Evolutionary conservation across 2,797 vertebrate species (phyloP).

Genomic region (Paramormyrops hopkinsi): DNA sequence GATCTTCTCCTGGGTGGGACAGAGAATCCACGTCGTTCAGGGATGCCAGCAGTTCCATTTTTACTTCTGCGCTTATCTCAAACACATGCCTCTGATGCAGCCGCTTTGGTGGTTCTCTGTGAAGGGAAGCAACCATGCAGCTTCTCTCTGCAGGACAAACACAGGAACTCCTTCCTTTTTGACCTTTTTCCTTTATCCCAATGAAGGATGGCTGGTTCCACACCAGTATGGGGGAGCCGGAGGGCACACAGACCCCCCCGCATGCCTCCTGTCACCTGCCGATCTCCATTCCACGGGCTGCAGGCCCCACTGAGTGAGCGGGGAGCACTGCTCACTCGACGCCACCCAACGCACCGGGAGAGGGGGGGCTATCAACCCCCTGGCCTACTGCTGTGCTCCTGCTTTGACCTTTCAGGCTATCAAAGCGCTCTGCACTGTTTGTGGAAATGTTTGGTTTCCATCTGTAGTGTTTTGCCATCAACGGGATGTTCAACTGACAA

Average conservation of each 20-base stretch:
- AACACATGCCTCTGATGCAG: neutral
- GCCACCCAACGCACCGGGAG: neutral
- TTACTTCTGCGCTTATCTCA: neutral
- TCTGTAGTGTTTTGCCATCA: slow-evolving; percentile 53
- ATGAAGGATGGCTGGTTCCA: neutral
- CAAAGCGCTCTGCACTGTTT: slow-evolving; percentile 41
- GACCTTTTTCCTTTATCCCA: neutral
- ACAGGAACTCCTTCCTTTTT: neutral
- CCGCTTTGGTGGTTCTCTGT: neutral
- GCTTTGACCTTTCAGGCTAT: slow-evolving; percentile 35
- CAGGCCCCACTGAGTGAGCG: neutral
- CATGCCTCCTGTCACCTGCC: neutral
- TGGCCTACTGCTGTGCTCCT: neutral
- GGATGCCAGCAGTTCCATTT: neutral
- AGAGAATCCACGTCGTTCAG: neutral
- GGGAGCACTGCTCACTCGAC: neutral
- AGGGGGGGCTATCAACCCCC: neutral
- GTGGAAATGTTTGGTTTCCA: slow-evolving; percentile 7
- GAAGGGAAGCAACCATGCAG: neutral
- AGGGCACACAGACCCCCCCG: neutral
- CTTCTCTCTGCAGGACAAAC: slow-evolving; percentile 16
- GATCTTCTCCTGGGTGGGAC: slow-evolving; percentile 68
- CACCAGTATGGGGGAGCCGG: neutral
- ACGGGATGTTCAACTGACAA: slow-evolving; percentile 23
- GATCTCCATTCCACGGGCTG: neutral